Base-by-base conservation (phyloP, 2,888 invertebrate genomes). In the Tortricodes alternella region DNA sequence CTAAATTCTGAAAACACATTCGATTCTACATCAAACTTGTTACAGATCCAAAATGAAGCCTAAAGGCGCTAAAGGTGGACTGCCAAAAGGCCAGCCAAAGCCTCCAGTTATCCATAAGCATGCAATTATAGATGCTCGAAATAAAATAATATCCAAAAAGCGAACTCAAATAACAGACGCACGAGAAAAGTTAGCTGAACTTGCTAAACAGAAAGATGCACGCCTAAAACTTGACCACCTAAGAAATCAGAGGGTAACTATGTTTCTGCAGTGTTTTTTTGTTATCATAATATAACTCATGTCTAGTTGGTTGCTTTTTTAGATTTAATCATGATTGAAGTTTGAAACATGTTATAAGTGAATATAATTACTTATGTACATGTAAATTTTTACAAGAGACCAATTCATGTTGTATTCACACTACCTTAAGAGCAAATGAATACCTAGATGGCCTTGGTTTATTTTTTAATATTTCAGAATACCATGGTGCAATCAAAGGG, bases 111-210 rank as follows among this genome's bases (percentile, higher is more conserved):
- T 60, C 29, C 62, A 62, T 39, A 74, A 71, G 55, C 37, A 68
- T 15, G 69, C 72, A 37, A 63, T 91, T 23, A 81, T 86, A 2
- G 96, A 96, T 89, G 96, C 96, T 13, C 92, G 96, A 44, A 93
- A 95, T 64, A 95, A 94, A 82, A 95, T 96, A 34, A 94, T 96
- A 63, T 93, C 94, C 43, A 96, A 95, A 71, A 96, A 96, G 74
- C 92, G 96, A 44, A 93, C 92, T 43, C 94, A 94, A 70, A 93
- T 96, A 19, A 92, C 92, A 0, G 96, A 97, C 90, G 96, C 96
- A 0, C 90, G 96, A 58, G 96, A 97, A 65, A 95, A 95, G 69
- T 85, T 97, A 48, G 93, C 94, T 2, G 94, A 95, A 80, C 93
- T 95, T 66, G 95, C 95, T 0, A 94, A 95, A 71, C 92, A 93